A percentile compares a stretch with the other conserved stretches of the same genome.
Evolutionary conservation across 2,797 vertebrate species (phyloP).

Genomic region (Tapera naevia): DNA sequence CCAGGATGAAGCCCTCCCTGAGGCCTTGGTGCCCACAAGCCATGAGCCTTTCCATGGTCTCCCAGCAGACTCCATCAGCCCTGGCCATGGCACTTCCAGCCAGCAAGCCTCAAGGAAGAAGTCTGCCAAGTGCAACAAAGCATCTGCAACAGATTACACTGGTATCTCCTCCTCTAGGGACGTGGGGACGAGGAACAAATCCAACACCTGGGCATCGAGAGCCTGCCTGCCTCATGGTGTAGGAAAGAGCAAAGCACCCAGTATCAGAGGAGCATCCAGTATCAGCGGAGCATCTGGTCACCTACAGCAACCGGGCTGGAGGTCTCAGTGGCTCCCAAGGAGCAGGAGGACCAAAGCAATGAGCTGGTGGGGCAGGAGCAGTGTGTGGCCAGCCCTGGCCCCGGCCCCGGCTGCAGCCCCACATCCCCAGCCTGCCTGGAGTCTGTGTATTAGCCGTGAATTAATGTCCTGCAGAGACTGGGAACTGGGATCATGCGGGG

Average conservation of each 20-base stretch:
- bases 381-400: neutral
- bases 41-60: fast-evolving
- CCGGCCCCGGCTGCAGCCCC: neutral
- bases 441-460: slow-evolving; percentile 69
- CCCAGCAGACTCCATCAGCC: neutral
- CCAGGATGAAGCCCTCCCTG: neutral
- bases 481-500: slow-evolving; percentile 67
- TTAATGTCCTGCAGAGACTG: slow-evolving; percentile 72
- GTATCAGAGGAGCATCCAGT: too few relatives aligned
- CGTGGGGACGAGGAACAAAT: fast-evolving
- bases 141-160: fast-evolving
- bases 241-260: neutral
- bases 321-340: neutral
- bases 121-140: neutral
- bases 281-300: too few relatives aligned
- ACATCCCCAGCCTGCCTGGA: slow-evolving; percentile 42
- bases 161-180: neutral
- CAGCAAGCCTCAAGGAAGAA: neutral
- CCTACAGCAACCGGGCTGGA: neutral
- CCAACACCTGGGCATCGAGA: fast-evolving
- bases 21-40: neutral
- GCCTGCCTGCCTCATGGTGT: fast-evolving
- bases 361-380: neutral
- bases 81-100: neutral
- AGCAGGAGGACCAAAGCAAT: neutral